Percentiles rank a stretch among this genome's conserved stretches.
phyloP scores from a whole-genome alignment of 1,140 invertebrate genomes.

The Diorhabda carinulata region DNA sequence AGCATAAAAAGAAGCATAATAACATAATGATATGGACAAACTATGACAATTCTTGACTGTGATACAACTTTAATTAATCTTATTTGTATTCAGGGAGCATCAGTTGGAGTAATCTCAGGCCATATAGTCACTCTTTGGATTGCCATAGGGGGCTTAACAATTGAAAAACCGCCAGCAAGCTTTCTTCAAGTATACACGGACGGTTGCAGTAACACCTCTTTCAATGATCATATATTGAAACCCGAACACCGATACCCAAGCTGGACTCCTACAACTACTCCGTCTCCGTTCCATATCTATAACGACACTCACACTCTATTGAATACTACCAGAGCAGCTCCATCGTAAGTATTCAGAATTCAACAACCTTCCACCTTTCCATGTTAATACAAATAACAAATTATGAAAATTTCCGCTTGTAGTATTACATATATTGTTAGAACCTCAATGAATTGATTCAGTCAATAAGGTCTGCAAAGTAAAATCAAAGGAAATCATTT shows the following conservation, averaged over 20 bases:
- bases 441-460: too few species aligned
- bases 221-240: constrained; percentile 54
- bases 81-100: constrained; percentile 53
- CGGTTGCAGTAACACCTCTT: constrained; percentile 63
- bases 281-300: constrained; percentile 28
- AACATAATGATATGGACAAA: too few species aligned
- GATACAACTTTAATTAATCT: background rate
- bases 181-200: constrained; percentile 57
- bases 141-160: constrained; percentile 57
- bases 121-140: constrained; percentile 64
- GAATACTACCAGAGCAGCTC: constrained; percentile 30
- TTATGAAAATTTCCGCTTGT: too few species aligned
- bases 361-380: too few species aligned
- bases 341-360: constrained; percentile 32
- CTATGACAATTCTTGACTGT: background rate
- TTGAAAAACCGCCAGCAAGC: constrained; percentile 48
- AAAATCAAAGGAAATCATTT: too few species aligned
- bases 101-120: constrained; percentile 62
- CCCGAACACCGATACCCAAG: constrained; percentile 35
- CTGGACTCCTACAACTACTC: constrained; percentile 34
- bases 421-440: too few species aligned
- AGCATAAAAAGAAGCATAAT: too few species aligned
- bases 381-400: too few species aligned
- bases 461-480: too few species aligned
- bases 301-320: constrained; percentile 24